A percentile compares a stretch with the other conserved stretches of the same genome.
These are phyloP conservation scores for Leucophenga maculata DNA, from an alignment of 2,888 invertebrate genomes.

Conservation along the genomic window DNA sequence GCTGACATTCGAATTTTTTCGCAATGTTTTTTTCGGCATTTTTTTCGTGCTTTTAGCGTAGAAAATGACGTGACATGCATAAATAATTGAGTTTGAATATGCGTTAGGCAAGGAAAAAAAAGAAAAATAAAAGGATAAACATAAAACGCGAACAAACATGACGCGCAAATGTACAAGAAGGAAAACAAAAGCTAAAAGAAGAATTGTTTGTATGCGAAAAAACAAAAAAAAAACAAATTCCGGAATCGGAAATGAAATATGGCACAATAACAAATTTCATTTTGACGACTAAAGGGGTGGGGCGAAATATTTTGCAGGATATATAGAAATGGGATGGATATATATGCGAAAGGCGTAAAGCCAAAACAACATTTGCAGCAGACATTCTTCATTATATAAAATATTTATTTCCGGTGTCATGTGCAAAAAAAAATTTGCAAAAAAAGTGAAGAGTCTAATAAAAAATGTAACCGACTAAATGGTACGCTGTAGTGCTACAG, in stretches of 20 bases:
- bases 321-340: too few relatives aligned
- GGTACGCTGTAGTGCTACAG: too few relatives aligned
- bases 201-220: background rate
- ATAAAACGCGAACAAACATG: constrained; percentile 9
- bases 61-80: constrained; percentile 64
- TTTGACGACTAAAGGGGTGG: constrained; percentile 33
- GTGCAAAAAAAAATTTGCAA: background rate
- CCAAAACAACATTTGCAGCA: background rate
- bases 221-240: constrained; percentile 32
- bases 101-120: background rate
- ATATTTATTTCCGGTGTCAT: constrained; percentile 42
- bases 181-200: background rate
- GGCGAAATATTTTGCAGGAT: background rate
- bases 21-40: constrained; percentile 32
- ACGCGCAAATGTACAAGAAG: constrained; percentile 6
- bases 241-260: constrained; percentile 61
- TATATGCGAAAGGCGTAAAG: too few relatives aligned
- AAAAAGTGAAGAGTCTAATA: background rate
- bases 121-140: background rate
- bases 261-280: constrained; percentile 55
- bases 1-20: constrained; percentile 59
- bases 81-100: constrained; percentile 59
- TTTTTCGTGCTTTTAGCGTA: constrained; percentile 41
- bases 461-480: too few relatives aligned
- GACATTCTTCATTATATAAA: constrained; percentile 30